Percentiles rank a stretch among this genome's conserved stretches.
phyloP scores from a whole-genome alignment of 2,888 invertebrate genomes.

The Aporophyla lueneburgensis region DNA sequence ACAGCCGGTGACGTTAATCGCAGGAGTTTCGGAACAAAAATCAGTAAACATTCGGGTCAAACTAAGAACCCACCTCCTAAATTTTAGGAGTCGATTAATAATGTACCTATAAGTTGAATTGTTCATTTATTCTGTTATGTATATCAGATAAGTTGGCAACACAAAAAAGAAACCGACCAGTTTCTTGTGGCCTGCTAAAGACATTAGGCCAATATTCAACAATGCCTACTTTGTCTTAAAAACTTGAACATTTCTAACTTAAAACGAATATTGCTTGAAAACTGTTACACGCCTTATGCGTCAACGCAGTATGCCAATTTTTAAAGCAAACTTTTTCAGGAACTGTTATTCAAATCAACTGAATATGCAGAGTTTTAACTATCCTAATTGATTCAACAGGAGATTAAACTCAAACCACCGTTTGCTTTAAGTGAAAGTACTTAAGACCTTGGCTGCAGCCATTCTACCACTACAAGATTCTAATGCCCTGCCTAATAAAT shows the following conservation, averaged over 20 bases:
- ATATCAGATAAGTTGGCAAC: not conserved
- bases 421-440: slow-evolving; percentile 50
- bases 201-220: slow-evolving; percentile 19
- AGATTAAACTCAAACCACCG: slow-evolving; percentile 10
- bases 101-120: not conserved
- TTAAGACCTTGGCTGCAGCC: slow-evolving; percentile 45
- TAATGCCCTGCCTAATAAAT: not conserved
- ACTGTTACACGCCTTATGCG: not conserved
- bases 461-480: not conserved
- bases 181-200: slow-evolving; percentile 28
- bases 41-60: not conserved
- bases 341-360: not conserved
- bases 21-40: not conserved
- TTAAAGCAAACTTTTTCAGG: not conserved
- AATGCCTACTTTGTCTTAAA: slow-evolving; percentile 13
- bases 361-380: not conserved
- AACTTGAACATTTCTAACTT: slow-evolving; percentile 3
- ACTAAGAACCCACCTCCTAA: not conserved
- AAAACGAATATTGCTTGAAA: not conserved
- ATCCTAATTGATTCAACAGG: not conserved
- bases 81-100: not conserved
- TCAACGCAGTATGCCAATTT: not conserved
- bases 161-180: slow-evolving; percentile 23
- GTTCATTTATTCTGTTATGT: not conserved
- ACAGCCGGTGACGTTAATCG: not conserved